A percentile compares a stretch with the other conserved stretches of the same genome.
Evolutionary conservation across 1,140 invertebrate species (phyloP).

Genomic region (Neotoxoptera formosana): DNA sequence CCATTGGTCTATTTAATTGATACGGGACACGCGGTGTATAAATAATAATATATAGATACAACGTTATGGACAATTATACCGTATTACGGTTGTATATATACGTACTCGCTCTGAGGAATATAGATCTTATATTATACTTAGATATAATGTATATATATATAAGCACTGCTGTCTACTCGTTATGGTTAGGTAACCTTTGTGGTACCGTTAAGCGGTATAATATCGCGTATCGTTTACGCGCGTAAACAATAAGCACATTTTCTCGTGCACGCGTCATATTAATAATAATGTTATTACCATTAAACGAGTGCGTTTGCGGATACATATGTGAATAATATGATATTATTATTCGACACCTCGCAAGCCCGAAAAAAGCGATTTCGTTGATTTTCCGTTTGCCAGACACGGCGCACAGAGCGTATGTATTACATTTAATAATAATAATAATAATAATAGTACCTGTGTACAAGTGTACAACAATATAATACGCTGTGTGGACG

Average conservation of each 20-base stretch:
- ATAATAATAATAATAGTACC: background rate
- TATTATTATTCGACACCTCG: background rate
- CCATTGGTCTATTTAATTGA: constrained; percentile 36
- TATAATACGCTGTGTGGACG: background rate
- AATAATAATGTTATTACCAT: background rate
- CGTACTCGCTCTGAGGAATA: constrained; percentile 11
- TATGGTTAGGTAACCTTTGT: constrained; percentile 47
- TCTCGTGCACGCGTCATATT: background rate
- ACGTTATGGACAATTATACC: constrained; percentile 30
- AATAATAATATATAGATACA: constrained; percentile 11
- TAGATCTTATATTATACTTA: background rate
- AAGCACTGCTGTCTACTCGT: background rate
- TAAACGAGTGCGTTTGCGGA: background rate
- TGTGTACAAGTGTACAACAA: background rate
- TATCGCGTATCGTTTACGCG: background rate
- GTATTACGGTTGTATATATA: constrained; percentile 3
- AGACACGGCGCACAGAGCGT: background rate
- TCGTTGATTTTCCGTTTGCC: background rate
- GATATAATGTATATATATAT: background rate
- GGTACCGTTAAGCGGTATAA: constrained; percentile 41
- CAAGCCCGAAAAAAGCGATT: background rate
- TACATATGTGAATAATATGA: background rate
- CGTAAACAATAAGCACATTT: constrained; percentile 19
- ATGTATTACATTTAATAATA: background rate
- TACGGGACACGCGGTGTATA: background rate